Evolutionary conservation across 2,888 invertebrate species (phyloP).

Genomic region (Cryptus viduatorius): DNA sequence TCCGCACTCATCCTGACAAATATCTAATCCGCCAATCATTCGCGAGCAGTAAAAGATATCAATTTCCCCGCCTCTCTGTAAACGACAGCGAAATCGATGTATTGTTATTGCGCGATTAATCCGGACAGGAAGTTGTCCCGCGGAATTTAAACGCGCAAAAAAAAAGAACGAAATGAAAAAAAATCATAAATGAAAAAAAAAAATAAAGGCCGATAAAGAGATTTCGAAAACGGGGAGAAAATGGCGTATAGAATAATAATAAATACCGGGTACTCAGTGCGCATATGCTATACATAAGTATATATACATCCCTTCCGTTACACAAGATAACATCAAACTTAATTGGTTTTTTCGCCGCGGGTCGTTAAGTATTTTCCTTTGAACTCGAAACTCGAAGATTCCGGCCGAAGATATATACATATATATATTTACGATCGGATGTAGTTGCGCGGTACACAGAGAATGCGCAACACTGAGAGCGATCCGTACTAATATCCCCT

Average conservation of each 20-base stretch:
- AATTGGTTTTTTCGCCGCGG: background rate
- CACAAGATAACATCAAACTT: background rate
- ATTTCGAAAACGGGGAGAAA: background rate
- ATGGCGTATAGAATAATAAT: background rate
- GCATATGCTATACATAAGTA: background rate
- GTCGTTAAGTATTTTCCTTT: slow-evolving; percentile 2
- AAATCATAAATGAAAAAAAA: background rate
- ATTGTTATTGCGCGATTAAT: slow-evolving; percentile 15
- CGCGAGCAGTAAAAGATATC: background rate
- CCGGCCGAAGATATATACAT: background rate
- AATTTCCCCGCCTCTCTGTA: slow-evolving; percentile 8
- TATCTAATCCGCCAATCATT: slow-evolving; percentile 2
- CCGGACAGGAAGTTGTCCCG: background rate
- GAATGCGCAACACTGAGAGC: slow-evolving; percentile 17
- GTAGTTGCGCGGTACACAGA: background rate
- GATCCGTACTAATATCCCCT: background rate
- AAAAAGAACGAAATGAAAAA: background rate
- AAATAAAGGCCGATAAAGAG: background rate
- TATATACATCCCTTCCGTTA: background rate
- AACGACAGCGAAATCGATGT: background rate
- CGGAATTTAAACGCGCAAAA: slow-evolving; percentile 7
- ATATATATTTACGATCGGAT: slow-evolving; percentile 5
- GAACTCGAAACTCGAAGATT: background rate
- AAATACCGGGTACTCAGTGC: background rate
- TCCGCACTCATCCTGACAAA: background rate